Evolutionary conservation across 92 coral and sea anemone species (phyloP), one percentile per base, ranked within the genome.

Genomic region (Muricea muricata): DNA sequence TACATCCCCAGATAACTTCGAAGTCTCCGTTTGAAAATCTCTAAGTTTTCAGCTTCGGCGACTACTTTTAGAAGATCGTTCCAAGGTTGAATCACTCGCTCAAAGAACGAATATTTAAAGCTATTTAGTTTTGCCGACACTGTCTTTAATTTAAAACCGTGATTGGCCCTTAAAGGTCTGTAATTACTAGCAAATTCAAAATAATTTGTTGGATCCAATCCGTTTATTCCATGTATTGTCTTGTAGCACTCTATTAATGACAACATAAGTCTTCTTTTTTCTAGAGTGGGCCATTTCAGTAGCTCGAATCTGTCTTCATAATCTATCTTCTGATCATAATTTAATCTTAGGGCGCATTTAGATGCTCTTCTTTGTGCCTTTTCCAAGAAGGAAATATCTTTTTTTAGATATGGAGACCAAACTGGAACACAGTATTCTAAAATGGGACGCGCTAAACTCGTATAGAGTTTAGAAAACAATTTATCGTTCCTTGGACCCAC

Each of bases 371-470:
- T 39, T 57, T 79, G 84, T 15, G 31, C 52, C 47, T 79, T 79
- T 56, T 56, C 73, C 45, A 79, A 63, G 50, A 31, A 12, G 23
- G 57, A n/a, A 39, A 54, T 77, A 40, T 77, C 82, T 37, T 34
- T 79, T n/a, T 65, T 65, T 45, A 60, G 47, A 33, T 30, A 35
- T 18, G 76, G 66, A 32, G 55, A 31, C 66, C 84, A 79, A 57
- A 79, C 84, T 79, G 85, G 87, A 65, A 86, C 82, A 55, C 93
- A 86, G 50, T 90, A 82, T 86, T 82, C 88, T 41, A 82, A 87
- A 60, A 87, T 90, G 42, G 89, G 90, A 65, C 93, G 32, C 24
- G 72, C 90, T 41, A 90, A 57, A 57, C 82, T 60, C 84, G 57
- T 75, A 61, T 82, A 86, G 15, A 78, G 42, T 77, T 56, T 70